Percentiles rank a stretch among this genome's conserved stretches.
Conservation (phyloP, 2,797 vertebrate genomes). For the Microhierax caerulescens region DNA sequence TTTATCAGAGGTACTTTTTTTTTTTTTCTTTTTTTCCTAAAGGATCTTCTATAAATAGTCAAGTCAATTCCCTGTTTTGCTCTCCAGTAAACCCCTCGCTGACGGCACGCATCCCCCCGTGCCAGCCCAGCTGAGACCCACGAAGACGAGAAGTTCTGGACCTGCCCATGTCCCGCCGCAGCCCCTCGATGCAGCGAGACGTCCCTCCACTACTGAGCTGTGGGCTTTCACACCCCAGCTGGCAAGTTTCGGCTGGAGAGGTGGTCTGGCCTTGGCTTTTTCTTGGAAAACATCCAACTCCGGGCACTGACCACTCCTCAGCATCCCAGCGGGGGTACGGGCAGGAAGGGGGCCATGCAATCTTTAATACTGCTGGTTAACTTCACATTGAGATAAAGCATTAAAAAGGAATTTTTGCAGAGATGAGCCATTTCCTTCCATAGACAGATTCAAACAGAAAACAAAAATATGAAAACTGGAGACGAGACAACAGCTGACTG, state of each 20-base stretch:
- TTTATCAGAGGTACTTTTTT: not conserved
- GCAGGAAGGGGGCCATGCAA: not conserved
- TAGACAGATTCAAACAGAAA: not conserved
- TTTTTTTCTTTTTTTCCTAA: not conserved
- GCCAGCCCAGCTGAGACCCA: accelerated
- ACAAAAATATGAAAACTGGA: not conserved
- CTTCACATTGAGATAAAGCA: slow-evolving; percentile 27
- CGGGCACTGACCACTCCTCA: accelerated
- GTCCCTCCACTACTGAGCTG: not conserved
- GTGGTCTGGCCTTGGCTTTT: not conserved
- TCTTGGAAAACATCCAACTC: not conserved
- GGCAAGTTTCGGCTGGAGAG: not conserved
- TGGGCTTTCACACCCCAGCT: not conserved
- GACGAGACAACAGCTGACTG: not conserved
- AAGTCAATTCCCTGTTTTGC: slow-evolving; percentile 13
- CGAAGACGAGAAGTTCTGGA: not conserved
- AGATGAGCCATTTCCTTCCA: slow-evolving; percentile 49
- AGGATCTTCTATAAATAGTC: not conserved
- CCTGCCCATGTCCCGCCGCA: accelerated
- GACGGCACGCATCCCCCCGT: accelerated
- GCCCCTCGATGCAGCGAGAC: accelerated
- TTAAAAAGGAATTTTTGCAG: not conserved
- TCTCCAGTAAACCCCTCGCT: not conserved
- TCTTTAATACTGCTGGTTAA: slow-evolving; percentile 11
- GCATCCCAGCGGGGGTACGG: not conserved